A percentile compares a stretch with the other conserved stretches of the same genome.
These are phyloP conservation scores for Myrmecophaga tridactyla DNA, from an alignment of 2,113 vertebrate species.

Conservation along the genomic window DNA sequence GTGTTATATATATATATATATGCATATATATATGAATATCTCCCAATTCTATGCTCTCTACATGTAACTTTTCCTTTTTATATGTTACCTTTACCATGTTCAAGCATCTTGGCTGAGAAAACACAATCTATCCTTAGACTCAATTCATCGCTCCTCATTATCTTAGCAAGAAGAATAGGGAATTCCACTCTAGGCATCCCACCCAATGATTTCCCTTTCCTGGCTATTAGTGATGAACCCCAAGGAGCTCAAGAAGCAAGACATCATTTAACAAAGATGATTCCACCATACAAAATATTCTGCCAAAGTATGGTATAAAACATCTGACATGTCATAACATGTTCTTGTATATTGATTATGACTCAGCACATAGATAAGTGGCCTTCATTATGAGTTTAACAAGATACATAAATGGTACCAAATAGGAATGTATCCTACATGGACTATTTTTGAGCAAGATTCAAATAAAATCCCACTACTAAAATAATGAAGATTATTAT, in stretches of 20 bases:
- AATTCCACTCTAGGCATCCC: background rate
- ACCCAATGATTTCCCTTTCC: background rate
- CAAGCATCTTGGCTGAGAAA: conserved; percentile 16
- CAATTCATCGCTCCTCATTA: background rate
- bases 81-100: background rate
- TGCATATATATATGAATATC: background rate
- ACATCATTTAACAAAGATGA: conserved; percentile 28
- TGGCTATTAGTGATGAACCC: background rate
- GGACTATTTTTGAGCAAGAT: background rate
- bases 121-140: conserved; percentile 15
- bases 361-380: background rate
- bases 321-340: background rate
- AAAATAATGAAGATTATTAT: background rate
- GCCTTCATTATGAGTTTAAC: conserved; percentile 24
- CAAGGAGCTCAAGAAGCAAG: conserved; percentile 36
- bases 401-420: background rate
- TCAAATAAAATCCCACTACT: conserved; percentile 31
- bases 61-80: background rate
- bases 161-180: conserved; percentile 9
- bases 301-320: background rate
- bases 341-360: background rate
- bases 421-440: background rate
- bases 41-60: conserved; percentile 1
- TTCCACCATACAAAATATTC: background rate
- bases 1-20: background rate